Base-by-base conservation (phyloP, 2,888 invertebrate species). In the Amphipoea lucens region DNA sequence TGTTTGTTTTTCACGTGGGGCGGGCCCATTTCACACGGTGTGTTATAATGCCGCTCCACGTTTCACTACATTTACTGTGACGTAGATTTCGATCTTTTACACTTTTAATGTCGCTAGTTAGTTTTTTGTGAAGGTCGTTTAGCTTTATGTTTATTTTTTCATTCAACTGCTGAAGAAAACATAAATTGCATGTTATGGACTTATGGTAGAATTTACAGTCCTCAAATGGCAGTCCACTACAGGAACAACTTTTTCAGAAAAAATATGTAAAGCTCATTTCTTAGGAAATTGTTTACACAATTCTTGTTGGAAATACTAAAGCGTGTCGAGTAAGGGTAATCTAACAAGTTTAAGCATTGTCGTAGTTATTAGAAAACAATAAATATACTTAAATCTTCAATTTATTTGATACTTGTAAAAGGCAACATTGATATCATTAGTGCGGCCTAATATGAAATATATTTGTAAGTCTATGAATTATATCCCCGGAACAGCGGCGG, bases 1-100 rank as follows among this genome's bases (percentile, higher is more conserved):
- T 96, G 95, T 97, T 96, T 96, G 96, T 96, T 97, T 97, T 96
- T 94, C 95, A 95, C 90, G 88, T 90, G 92, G 95, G 96, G 95
- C 94, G 95, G 96, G 92, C 93, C 92, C 92, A 90, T 94, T 94
- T 94, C 94, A 94, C 93, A 94, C 94, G 94, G 90, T 87, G 91
- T 91, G 93, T 94, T 94, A 94, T 92, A 91, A 90, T 90, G 88
- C 90, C 90, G 89, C 85, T 82, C 88, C 91, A 91, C 90, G 94
- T 95, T 93, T 93, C 92, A 93, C 90, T 89, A 91, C 91, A 94
- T 94, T 94, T 92, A 92, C 89, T 91, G 88, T 91, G 89, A 81
- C 83, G 89, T 86, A 90, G 92, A 93, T 94, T 93, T 89, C 88
- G 90, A 92, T 93, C 92, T 92, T 81, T 82, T 89, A 89, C 86